phyloP scores from a whole-genome alignment of 2,113 vertebrate genomes.

The Pterocles orientalis region DNA sequence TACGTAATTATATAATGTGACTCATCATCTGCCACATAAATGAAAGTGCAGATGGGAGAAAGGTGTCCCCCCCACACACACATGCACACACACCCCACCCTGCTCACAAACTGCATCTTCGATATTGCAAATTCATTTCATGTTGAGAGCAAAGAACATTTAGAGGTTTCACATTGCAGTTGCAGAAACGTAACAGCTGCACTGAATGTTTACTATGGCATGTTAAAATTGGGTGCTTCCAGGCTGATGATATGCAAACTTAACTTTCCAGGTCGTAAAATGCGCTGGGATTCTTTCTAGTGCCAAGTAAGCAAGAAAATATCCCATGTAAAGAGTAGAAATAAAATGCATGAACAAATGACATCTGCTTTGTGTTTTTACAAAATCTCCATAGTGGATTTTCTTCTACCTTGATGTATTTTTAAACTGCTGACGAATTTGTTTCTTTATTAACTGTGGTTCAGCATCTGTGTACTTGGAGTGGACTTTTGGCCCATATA shows the following conservation, averaged over 20 bases:
- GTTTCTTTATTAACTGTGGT: neutral
- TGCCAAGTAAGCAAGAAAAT: neutral
- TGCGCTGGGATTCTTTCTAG: neutral
- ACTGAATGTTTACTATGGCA: neutral
- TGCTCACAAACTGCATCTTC: neutral
- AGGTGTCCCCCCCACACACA: neutral
- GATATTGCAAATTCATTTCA: rapidly evolving
- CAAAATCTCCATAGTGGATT: neutral
- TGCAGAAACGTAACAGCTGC: neutral
- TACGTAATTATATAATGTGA: constrained; percentile 59
- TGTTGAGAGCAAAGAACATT: neutral
- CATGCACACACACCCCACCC: neutral
- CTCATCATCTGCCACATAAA: constrained; percentile 49
- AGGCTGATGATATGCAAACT: neutral
- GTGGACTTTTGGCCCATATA: neutral
- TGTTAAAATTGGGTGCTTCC: neutral
- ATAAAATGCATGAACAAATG: neutral
- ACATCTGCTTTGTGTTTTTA: neutral
- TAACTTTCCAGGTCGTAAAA: neutral
- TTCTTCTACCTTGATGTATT: neutral
- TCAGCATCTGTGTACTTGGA: neutral
- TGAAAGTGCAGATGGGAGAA: neutral
- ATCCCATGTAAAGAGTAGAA: neutral
- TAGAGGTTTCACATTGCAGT: neutral
- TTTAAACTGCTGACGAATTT: neutral